These are phyloP conservation scores for Edolisoma coerulescens DNA, from an alignment of 2,113 vertebrate species.

Conservation along the genomic window DNA sequence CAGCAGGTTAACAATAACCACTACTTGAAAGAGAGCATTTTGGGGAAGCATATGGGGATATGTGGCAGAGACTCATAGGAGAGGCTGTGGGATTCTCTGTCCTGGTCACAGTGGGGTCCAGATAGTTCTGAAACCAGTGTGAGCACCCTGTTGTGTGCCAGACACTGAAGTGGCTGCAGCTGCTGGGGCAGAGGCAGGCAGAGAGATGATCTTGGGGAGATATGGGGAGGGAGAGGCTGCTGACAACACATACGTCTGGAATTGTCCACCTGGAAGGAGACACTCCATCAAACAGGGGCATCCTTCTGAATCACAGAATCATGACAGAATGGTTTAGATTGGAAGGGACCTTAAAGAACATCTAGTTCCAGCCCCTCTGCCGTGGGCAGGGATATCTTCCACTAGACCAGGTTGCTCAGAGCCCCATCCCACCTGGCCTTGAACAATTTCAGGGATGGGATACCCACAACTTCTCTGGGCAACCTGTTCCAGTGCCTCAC, in stretches of 20 bases:
- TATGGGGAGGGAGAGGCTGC: rapidly evolving
- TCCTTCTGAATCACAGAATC: background rate
- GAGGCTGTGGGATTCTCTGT: background rate
- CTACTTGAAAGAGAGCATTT: rapidly evolving
- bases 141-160: background rate
- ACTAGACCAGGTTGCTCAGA: background rate
- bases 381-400: background rate
- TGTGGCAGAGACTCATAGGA: rapidly evolving
- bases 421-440: background rate
- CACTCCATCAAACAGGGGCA: background rate
- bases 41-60: background rate
- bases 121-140: background rate
- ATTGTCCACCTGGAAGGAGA: background rate
- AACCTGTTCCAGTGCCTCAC: background rate
- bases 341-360: background rate
- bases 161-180: background rate
- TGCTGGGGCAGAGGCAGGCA: background rate
- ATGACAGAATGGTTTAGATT: background rate
- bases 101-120: background rate
- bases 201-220: background rate
- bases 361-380: background rate
- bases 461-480: background rate
- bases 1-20: background rate
- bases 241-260: rapidly evolving
- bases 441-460: background rate